phyloP scores from a whole-genome alignment of 2,113 vertebrate species.

The Vulpes vulpes region DNA sequence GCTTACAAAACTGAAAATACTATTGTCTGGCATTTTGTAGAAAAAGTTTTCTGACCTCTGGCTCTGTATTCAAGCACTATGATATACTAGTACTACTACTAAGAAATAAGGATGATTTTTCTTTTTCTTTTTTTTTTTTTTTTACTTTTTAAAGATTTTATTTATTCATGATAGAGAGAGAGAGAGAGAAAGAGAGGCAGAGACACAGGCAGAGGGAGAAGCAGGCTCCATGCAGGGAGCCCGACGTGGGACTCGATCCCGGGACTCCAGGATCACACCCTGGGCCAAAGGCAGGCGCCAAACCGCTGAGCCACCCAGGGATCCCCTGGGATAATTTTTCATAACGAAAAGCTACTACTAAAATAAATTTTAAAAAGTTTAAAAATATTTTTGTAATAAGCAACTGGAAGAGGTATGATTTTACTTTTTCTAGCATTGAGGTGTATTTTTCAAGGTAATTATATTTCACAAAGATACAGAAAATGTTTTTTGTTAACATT shows the following conservation, averaged over 20 bases:
- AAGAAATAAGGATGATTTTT: constrained; percentile 15
- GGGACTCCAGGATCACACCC: too few species aligned
- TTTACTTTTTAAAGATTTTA: too few species aligned
- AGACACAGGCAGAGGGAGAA: too few species aligned
- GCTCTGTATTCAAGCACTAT: neutral
- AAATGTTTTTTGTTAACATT: constrained; percentile 35
- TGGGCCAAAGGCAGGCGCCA: too few species aligned
- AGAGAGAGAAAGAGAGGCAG: too few species aligned
- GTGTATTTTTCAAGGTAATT: constrained; percentile 46
- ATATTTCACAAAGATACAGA: constrained; percentile 50
- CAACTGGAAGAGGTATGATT: neutral
- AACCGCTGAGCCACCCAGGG: too few species aligned
- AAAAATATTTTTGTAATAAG: neutral
- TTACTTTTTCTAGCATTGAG: constrained; percentile 8
- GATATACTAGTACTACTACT: neutral
- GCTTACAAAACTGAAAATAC: neutral
- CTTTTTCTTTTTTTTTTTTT: too few species aligned
- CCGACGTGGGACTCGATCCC: too few species aligned
- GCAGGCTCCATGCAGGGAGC: too few species aligned
- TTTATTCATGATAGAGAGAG: too few species aligned
- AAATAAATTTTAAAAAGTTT: neutral
- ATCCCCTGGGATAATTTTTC: neutral
- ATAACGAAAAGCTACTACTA: neutral
- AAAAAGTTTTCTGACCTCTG: neutral
- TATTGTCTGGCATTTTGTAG: neutral